Evolutionary conservation across 2,888 invertebrate species (phyloP), one percentile per base, ranked within the genome.

Genomic region (Drosophila fungiperda): DNA sequence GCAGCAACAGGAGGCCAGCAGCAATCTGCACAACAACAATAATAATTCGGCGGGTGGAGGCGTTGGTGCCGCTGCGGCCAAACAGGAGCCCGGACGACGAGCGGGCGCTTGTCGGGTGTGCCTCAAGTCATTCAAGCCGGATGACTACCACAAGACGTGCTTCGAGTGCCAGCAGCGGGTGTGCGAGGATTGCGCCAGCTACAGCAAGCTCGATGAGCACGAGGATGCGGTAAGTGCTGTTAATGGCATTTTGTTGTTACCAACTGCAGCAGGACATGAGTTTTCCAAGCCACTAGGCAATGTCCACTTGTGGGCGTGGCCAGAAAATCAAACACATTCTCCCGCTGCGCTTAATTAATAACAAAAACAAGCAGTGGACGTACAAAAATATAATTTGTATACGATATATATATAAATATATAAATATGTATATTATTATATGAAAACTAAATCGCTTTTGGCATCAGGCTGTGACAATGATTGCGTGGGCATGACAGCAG

Each of bases 151-250:
- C 93, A 96, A 97, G 93, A 96, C 96, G 60, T 98, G 98, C 94
- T 96, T 96, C 90, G 98, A 97, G 93, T 98, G 98, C 93, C 96
- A 97, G 90, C 97, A 97, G 91, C 95, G 97, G 82, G 97, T 98
- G 60, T 98, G 98, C 93, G 98, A 98, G 93, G 98, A 98, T 93
- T 98, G 98, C 92, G 97, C 98, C 80, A 97, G 97, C 62, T 98
- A 98, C 93, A 97, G 97, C 83, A 97, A 97, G 90, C 95, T 96
- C 67, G 96, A 96, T 73, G 96, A 97, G 90, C 96, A 96, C 79
- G 97, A 97, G 90, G 97, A 97, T 89, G 95, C 96, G 93, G 97
- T 97, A 92, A 94, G 94, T 92, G 67, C 26, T 38, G 32, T 55
- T 52, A 36, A 38, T 23, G 23, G 33, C 17, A 7, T n/a, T 17